Percentiles rank a stretch among this genome's conserved stretches.
phyloP scores from a whole-genome alignment of 2,113 vertebrate species.

The Neoarius graeffei region DNA sequence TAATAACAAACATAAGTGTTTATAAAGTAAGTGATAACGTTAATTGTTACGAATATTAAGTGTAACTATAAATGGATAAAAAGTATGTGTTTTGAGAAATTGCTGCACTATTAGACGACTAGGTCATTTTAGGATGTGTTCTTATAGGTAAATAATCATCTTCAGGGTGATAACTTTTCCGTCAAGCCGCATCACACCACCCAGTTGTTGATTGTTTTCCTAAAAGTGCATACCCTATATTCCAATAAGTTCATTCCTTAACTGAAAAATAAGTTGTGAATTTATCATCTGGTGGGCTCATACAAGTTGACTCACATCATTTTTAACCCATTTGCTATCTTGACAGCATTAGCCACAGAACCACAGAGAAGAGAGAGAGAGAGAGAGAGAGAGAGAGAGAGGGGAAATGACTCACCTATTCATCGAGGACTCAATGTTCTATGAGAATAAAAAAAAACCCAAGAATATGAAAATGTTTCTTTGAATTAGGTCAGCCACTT shows the following conservation, averaged over 20 bases:
- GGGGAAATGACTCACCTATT: slow-evolving; percentile 5
- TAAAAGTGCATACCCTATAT: not conserved
- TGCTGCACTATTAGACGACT: not conserved
- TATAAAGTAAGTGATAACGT: no score
- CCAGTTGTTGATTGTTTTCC: not conserved
- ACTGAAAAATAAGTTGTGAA: not conserved
- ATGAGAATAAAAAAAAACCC: not conserved
- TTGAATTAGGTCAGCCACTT: not conserved
- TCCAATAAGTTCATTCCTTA: not conserved
- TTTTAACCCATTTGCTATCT: not conserved
- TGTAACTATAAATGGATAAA: not conserved
- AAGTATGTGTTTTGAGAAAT: not conserved
- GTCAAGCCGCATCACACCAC: not conserved
- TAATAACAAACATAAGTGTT: no score
- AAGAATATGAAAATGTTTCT: not conserved
- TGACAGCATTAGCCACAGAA: not conserved
- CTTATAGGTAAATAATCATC: not conserved
- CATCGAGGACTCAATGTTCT: slow-evolving; percentile 15
- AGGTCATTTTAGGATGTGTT: not conserved
- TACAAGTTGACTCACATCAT: not conserved
- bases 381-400: no score
- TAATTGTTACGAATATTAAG: not conserved
- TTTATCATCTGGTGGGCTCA: not conserved
- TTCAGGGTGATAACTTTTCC: not conserved
- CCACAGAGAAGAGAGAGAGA: not conserved